Conservation (phyloP, 2,113 vertebrate species). For the Pagrus major region DNA sequence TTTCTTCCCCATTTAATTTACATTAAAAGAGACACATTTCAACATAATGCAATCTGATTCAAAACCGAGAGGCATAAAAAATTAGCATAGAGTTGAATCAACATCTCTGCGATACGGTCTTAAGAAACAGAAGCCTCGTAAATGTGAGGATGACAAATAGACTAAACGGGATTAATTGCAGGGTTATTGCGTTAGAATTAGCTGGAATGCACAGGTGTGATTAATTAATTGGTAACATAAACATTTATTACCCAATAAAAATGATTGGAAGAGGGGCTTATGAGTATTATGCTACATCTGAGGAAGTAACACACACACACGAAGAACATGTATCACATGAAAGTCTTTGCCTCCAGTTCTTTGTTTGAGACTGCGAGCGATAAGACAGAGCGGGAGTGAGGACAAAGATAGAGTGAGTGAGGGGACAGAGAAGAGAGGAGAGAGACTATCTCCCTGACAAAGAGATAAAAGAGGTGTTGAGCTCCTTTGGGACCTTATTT, state of each 20-base stretch:
- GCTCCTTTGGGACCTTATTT: slow-evolving; percentile 79
- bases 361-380: slow-evolving; percentile 57
- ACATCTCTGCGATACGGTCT: slow-evolving; percentile 5
- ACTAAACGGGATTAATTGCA: slow-evolving; percentile 14
- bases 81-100: slow-evolving; percentile 1
- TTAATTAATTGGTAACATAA: slow-evolving; percentile 21
- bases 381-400: slow-evolving; percentile 60
- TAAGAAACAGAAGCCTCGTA: slow-evolving; percentile 5
- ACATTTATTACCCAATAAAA: not conserved
- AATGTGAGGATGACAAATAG: not conserved
- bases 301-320: slow-evolving; percentile 36
- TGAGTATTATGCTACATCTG: slow-evolving; percentile 15
- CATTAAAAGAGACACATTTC: not conserved
- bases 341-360: slow-evolving; percentile 63
- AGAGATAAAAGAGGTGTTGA: slow-evolving; percentile 79
- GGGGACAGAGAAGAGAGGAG: slow-evolving; percentile 48
- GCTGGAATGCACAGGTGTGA: not conserved
- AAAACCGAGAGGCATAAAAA: not conserved
- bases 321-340: slow-evolving; percentile 59
- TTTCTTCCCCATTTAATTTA: not conserved
- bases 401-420: slow-evolving; percentile 64
- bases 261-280: slow-evolving; percentile 3
- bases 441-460: slow-evolving; percentile 67
- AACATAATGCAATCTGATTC: not conserved
- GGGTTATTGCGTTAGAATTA: slow-evolving; percentile 1